Evolutionary conservation across 1,140 invertebrate genomes (phyloP).

Genomic region (Pseudomyrmex sp.): DNA sequence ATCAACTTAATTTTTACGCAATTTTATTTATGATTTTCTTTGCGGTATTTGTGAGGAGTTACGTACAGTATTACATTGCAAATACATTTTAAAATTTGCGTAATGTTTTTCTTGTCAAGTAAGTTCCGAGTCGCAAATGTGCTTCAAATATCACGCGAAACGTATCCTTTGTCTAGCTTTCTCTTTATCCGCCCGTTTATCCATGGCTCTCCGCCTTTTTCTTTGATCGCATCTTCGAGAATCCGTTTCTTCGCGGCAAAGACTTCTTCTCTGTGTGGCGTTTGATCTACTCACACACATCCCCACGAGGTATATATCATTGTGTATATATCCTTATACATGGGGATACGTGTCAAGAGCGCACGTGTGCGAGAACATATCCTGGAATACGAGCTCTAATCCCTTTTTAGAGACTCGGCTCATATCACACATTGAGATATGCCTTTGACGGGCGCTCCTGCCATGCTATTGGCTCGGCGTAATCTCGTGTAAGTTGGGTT

Average conservation of each 20-base stretch:
- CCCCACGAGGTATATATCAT: slow-evolving; percentile 45
- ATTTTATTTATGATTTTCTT: too few relatives aligned
- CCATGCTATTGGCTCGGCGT: slow-evolving; percentile 81
- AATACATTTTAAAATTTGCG: slow-evolving; percentile 23
- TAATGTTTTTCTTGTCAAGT: slow-evolving; percentile 24
- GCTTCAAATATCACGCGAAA: slow-evolving; percentile 48
- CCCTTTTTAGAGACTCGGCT: slow-evolving; percentile 83
- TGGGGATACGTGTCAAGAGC: slow-evolving; percentile 25
- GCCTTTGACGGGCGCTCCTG: slow-evolving; percentile 83
- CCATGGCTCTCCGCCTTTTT: slow-evolving; percentile 47
- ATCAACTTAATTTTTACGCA: too few relatives aligned
- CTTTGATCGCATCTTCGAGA: slow-evolving; percentile 76
- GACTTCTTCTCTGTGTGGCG: slow-evolving; percentile 57
- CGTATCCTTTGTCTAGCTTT: slow-evolving; percentile 44
- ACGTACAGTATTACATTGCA: neutral
- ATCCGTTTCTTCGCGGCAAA: slow-evolving; percentile 66
- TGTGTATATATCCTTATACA: neutral
- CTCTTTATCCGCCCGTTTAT: slow-evolving; percentile 36
- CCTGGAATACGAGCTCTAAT: slow-evolving; percentile 82
- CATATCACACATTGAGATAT: slow-evolving; percentile 82
- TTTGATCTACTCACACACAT: slow-evolving; percentile 44
- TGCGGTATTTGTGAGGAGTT: too few relatives aligned
- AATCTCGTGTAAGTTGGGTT: slow-evolving; percentile 83
- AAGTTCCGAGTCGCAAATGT: slow-evolving; percentile 11
- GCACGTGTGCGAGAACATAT: slow-evolving; percentile 67